phyloP scores from a whole-genome alignment of 2,113 vertebrate genomes.

The Psophia crepitans region DNA sequence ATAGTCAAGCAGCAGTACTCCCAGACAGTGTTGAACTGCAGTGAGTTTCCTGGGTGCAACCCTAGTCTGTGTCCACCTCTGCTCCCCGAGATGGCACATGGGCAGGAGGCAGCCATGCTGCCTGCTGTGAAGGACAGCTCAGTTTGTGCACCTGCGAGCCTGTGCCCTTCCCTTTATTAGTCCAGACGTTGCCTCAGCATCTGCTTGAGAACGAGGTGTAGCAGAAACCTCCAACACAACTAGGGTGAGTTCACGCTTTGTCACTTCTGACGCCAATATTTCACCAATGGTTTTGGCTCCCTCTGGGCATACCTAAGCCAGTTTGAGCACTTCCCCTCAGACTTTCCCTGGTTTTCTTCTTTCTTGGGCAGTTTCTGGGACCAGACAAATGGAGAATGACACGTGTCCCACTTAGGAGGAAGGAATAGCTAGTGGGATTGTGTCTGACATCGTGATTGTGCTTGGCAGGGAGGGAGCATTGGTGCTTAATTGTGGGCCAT shows the following conservation, averaged over 20 bases:
- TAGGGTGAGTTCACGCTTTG: not conserved
- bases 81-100: fast-evolving
- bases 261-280: not conserved
- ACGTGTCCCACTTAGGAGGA: not conserved
- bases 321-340: not conserved
- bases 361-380: not conserved
- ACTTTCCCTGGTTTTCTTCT: not conserved
- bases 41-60: not conserved
- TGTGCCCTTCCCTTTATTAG: not conserved
- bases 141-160: fast-evolving
- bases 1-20: not conserved
- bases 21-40: too few species aligned
- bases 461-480: not conserved
- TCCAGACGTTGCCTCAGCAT: fast-evolving
- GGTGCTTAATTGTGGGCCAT: not conserved
- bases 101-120: fast-evolving
- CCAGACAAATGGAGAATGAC: not conserved
- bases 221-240: not conserved
- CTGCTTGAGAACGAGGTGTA: not conserved
- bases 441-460: not conserved
- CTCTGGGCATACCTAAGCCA: not conserved
- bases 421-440: not conserved
- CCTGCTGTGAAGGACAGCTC: not conserved
- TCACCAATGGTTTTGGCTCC: not conserved
- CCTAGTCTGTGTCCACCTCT: not conserved